Evolutionary conservation across 1,140 invertebrate species (phyloP), one percentile per base, ranked within the genome.

Genomic region (Diorhabda elongata): DNA sequence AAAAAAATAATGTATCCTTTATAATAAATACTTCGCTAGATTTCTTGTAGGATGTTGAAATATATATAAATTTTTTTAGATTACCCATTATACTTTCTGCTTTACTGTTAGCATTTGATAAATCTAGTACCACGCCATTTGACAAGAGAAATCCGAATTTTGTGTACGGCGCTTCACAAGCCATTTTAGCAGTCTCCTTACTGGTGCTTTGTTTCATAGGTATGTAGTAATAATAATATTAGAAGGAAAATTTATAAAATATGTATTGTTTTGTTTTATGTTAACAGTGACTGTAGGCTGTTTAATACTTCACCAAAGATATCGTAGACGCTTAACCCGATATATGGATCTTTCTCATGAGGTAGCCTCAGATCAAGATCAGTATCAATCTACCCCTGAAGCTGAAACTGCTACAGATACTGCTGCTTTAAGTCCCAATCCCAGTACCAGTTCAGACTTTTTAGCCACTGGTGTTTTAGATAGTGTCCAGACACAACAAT

Each of bases 131-230:
- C 42, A 77, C 82, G 58, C 78, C 82, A 3, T 79, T 81, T 42
- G 83, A 88, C 63, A 86, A 87, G 65, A 82, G 84, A 71, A 91
- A 92, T 83, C 90, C 91, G 4, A 92, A 91, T 82, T 94, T 94
- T 81, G 90, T 92, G 74, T 90, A 92, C 79, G 92, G 92, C 2
- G 84, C 84, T 74, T 81, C 85, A 47, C 91, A 95, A 84, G 89
- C 89, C 2, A 86, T 88, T 4, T 82, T 89, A n/a, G 83, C 88
- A 2, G 85, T 90, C 42, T 84, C 87, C 60, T 77, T 92, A 44
- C 81, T 91, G 41, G 80, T 89, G 60, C 84, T 90, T 75, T 89
- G 87, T 68, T 89, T 91, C 72, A 84, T 91, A 73, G 86, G 88
- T 90, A 81, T 78, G 80, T 64, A 44, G 80, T 66, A 70, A 69